Evolutionary conservation across 2,797 vertebrate species (phyloP).

Genomic region (Peromyscus aztecus): DNA sequence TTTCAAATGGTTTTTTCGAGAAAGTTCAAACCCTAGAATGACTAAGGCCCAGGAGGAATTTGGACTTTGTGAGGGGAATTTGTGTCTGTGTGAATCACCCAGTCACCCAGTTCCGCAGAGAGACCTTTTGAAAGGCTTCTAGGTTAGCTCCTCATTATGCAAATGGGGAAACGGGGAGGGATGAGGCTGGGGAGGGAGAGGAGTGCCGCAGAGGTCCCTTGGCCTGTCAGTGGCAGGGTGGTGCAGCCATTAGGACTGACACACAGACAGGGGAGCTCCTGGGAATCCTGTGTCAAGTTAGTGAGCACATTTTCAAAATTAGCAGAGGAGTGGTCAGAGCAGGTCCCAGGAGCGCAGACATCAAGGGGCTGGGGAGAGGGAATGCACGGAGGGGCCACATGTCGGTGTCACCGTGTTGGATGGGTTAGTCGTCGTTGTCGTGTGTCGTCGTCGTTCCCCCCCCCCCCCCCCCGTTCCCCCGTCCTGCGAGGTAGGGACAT

Average conservation of each 20-base stretch:
- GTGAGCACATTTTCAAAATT: background rate
- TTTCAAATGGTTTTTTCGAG: conserved; percentile 70
- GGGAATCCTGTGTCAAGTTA: background rate
- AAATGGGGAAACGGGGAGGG: conserved; percentile 30
- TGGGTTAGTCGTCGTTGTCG: background rate
- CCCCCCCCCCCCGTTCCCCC: too few species aligned
- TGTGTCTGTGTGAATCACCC: conserved; percentile 67
- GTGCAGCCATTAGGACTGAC: background rate
- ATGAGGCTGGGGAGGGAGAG: conserved; percentile 32
- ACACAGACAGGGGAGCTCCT: background rate
- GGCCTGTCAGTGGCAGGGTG: background rate
- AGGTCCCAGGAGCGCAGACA: background rate
- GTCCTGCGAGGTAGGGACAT: background rate
- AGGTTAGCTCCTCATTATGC: background rate
- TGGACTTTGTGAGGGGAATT: conserved; percentile 74
- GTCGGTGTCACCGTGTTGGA: too few species aligned
- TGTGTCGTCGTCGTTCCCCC: too few species aligned
- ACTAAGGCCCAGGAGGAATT: conserved; percentile 76
- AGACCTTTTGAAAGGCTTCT: conserved; percentile 51
- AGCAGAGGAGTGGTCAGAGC: background rate
- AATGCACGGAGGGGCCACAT: background rate
- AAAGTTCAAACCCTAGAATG: conserved; percentile 75
- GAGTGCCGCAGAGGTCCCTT: background rate
- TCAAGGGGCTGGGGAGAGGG: background rate
- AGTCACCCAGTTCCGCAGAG: conserved; percentile 48